Conservation (phyloP, 1,140 invertebrate genomes). For the Diprion similis region DNA sequence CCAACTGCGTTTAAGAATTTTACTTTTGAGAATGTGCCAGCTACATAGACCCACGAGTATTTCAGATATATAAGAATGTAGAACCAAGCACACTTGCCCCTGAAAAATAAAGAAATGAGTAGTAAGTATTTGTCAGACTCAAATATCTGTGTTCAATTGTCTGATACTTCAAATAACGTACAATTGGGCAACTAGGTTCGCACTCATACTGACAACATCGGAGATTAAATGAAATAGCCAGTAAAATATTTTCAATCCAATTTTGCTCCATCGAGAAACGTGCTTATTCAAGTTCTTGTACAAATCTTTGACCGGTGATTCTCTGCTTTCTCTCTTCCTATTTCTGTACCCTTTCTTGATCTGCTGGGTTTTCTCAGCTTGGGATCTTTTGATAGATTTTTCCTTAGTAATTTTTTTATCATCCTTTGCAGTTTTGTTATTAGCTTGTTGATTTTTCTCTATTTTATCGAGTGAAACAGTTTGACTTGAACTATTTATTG, state of each 20-base stretch:
- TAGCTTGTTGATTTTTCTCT: constrained; percentile 62
- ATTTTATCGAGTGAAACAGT: constrained; percentile 46
- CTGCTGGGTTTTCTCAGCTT: constrained; percentile 57
- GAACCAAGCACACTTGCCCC: constrained; percentile 55
- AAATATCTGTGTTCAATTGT: neutral
- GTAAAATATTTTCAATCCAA: constrained; percentile 70
- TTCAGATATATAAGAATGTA: constrained; percentile 54
- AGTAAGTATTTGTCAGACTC: neutral
- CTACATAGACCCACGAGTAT: constrained; percentile 52
- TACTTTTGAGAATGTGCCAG: constrained; percentile 51
- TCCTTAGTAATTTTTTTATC: constrained; percentile 59
- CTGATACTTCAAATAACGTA: constrained; percentile 60
- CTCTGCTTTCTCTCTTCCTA: constrained; percentile 51
- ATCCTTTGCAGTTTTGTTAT: constrained; percentile 56
- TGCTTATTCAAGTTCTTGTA: constrained; percentile 64
- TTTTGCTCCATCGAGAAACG: constrained; percentile 71
- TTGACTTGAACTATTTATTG: constrained; percentile 49
- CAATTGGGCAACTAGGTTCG: constrained; percentile 77
- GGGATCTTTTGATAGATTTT: constrained; percentile 52
- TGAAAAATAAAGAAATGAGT: constrained; percentile 36
- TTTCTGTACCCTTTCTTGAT: constrained; percentile 53
- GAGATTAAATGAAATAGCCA: constrained; percentile 82
- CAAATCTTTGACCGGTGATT: constrained; percentile 55
- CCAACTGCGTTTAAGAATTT: constrained; percentile 58
- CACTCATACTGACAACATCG: constrained; percentile 78